A percentile compares a stretch with the other conserved stretches of the same genome.
These are phyloP conservation scores for Lepidurus arcticus DNA, from an alignment of 1,140 invertebrate genomes.

Conservation along the genomic window DNA sequence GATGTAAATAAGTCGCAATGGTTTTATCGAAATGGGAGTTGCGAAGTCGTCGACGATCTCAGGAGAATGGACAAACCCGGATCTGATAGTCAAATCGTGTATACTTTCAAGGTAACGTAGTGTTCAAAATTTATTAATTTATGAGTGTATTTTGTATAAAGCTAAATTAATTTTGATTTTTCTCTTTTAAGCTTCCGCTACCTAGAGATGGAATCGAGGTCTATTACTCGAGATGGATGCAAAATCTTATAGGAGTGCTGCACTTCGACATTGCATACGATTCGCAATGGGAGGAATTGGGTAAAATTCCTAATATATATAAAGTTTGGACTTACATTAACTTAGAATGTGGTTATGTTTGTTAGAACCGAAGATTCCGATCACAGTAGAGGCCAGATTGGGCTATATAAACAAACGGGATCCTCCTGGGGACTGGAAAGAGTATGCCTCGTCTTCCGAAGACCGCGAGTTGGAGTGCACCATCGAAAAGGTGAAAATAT, in stretches of 20 bases:
- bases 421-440: slow-evolving; percentile 68
- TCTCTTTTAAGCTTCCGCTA: slow-evolving; percentile 63
- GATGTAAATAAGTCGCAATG: slow-evolving; percentile 57
- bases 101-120: slow-evolving; percentile 60
- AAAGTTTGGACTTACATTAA: not conserved
- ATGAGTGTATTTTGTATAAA: not conserved
- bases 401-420: slow-evolving; percentile 80
- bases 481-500: slow-evolving; percentile 47
- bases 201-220: slow-evolving; percentile 65
- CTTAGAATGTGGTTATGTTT: not conserved
- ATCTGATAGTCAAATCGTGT: slow-evolving; percentile 66
- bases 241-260: slow-evolving; percentile 89
- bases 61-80: slow-evolving; percentile 23
- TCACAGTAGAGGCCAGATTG: slow-evolving; percentile 77
- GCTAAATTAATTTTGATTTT: not conserved
- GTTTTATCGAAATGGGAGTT: slow-evolving; percentile 64
- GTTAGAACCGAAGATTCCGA: slow-evolving; percentile 38
- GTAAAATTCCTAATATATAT: not conserved
- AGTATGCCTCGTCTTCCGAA: slow-evolving; percentile 68
- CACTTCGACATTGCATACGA: slow-evolving; percentile 71
- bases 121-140: not conserved
- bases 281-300: slow-evolving; percentile 31
- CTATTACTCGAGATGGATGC: slow-evolving; percentile 95
- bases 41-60: slow-evolving; percentile 50
- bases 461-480: slow-evolving; percentile 73